Conservation (phyloP, 2,888 invertebrate genomes). For the Drosophila macrospina region DNA sequence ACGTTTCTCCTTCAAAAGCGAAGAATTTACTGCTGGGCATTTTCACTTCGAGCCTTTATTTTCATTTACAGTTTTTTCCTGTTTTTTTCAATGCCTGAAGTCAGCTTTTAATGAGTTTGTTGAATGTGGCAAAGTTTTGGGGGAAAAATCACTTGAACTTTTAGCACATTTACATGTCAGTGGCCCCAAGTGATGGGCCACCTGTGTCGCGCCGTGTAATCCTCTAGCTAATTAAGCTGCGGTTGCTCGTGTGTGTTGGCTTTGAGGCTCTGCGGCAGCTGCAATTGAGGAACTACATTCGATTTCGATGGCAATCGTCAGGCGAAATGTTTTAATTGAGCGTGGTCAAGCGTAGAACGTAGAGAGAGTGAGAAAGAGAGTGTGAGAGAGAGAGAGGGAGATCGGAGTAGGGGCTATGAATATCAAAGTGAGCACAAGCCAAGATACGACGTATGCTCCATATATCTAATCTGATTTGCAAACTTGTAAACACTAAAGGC, state of each 20-base stretch:
- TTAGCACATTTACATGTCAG: slow-evolving; percentile 84
- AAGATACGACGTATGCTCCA: slow-evolving; percentile 44
- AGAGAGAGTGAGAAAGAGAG: slow-evolving; percentile 4
- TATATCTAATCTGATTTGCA: slow-evolving; percentile 73
- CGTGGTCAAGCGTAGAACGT: slow-evolving; percentile 35
- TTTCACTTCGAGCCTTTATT: background rate
- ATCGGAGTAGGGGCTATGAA: slow-evolving; percentile 3
- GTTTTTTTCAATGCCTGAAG: slow-evolving; percentile 50
- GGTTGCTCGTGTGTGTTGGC: background rate
- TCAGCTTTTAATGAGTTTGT: slow-evolving; percentile 75
- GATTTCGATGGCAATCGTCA: slow-evolving; percentile 60
- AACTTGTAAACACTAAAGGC: slow-evolving; percentile 51
- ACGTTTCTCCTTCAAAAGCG: too few species aligned
- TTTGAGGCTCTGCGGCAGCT: slow-evolving; percentile 31
- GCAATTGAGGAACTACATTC: slow-evolving; percentile 49
- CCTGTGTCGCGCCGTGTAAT: slow-evolving; percentile 52
- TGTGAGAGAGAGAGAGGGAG: background rate
- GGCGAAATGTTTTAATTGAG: slow-evolving; percentile 76
- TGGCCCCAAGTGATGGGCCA: slow-evolving; percentile 71
- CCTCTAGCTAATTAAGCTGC: slow-evolving; percentile 69
- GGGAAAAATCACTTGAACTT: slow-evolving; percentile 69
- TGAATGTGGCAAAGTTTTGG: slow-evolving; percentile 56
- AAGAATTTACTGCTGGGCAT: slow-evolving; percentile 6
- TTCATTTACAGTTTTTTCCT: background rate
- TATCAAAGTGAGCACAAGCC: slow-evolving; percentile 59